These are phyloP conservation scores for Globia sparganii DNA, from an alignment of 2,888 invertebrate species.

Conservation along the genomic window DNA sequence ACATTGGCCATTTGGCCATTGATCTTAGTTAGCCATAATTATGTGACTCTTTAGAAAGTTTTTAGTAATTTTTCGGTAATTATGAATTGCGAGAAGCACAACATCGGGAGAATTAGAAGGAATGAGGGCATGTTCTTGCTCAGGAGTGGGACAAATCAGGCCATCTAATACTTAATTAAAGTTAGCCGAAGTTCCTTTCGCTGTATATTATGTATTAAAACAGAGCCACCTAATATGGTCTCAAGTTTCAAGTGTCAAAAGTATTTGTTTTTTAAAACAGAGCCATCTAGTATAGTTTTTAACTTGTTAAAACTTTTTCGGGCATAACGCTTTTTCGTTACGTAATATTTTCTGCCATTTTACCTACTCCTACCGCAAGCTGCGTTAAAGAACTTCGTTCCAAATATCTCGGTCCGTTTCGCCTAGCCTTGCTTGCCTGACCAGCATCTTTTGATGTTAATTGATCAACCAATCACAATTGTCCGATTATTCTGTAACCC, in stretches of 20 bases:
- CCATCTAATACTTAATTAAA: too few relatives aligned
- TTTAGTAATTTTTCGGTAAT: background rate
- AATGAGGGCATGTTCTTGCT: background rate
- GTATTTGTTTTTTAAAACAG: too few relatives aligned
- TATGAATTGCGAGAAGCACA: background rate
- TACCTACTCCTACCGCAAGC: too few relatives aligned
- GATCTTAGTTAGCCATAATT: background rate
- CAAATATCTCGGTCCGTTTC: background rate
- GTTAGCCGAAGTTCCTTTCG: too few relatives aligned
- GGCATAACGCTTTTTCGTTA: too few relatives aligned
- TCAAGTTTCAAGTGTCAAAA: too few relatives aligned
- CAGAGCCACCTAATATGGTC: too few relatives aligned
- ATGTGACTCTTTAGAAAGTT: background rate
- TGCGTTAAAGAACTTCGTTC: too few relatives aligned
- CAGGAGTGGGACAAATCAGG: background rate
- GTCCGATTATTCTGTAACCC: background rate
- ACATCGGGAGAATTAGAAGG: background rate
- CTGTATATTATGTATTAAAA: too few relatives aligned
- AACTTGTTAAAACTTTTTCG: too few relatives aligned
- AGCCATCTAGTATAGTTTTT: too few relatives aligned
- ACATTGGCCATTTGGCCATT: background rate
- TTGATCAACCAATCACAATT: background rate
- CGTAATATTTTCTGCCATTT: too few relatives aligned
- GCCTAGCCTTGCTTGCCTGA: background rate
- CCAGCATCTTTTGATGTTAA: background rate